Conservation (phyloP, 2,888 invertebrate species). For the Andrena minutula region DNA sequence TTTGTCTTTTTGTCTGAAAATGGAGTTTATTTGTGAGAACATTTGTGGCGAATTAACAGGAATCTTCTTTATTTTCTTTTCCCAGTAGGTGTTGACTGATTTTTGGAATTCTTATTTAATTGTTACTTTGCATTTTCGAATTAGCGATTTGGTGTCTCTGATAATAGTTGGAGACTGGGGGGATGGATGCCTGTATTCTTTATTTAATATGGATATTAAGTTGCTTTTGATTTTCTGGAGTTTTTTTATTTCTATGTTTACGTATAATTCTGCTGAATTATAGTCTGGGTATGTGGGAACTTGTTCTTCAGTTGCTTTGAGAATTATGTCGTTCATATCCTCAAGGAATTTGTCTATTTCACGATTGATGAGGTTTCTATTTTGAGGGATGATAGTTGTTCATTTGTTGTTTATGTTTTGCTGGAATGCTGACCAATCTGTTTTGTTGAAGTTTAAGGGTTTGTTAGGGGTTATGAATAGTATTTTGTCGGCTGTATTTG, state of each 20-base stretch:
- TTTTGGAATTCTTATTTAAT: slow-evolving; percentile 2
- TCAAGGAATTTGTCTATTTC: not conserved
- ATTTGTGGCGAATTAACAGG: not conserved
- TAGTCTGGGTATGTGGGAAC: not conserved
- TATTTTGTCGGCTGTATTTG: not conserved
- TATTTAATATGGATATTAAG: not conserved
- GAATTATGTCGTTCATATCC: not conserved
- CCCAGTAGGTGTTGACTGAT: not conserved
- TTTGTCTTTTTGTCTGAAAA: not conserved
- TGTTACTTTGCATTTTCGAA: not conserved
- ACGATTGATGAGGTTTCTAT: not conserved
- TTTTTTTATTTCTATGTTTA: not conserved
- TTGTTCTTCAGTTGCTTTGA: not conserved
- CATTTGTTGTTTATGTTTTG: not conserved
- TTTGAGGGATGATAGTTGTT: not conserved
- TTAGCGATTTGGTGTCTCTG: not conserved
- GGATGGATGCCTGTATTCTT: not conserved
- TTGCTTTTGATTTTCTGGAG: not conserved
- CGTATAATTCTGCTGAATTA: slow-evolving; percentile 4
- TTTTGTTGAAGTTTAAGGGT: not conserved
- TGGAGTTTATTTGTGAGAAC: not conserved
- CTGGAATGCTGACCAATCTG: not conserved
- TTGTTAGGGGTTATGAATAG: not conserved
- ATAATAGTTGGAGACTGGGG: not conserved
- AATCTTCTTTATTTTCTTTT: not conserved